Conservation (phyloP, 2,113 vertebrate species). For the Cyanoderma ruficeps region DNA sequence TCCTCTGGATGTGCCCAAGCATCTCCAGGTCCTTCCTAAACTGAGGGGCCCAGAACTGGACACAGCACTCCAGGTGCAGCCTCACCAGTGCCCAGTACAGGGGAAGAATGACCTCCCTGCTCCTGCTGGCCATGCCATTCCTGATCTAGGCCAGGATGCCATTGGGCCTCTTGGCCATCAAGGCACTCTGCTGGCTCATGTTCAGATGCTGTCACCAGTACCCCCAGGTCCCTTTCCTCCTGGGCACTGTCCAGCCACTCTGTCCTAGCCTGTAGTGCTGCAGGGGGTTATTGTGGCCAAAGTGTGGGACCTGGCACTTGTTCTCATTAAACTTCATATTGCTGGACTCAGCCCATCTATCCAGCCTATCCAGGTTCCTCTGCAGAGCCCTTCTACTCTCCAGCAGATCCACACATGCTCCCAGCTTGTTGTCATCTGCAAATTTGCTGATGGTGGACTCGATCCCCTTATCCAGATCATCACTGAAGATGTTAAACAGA, state of each 20-base stretch:
- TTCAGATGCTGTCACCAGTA: accelerated
- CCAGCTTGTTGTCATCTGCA: background rate
- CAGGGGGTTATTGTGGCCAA: background rate
- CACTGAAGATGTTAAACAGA: too few relatives aligned
- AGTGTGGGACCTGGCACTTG: background rate
- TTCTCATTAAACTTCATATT: background rate
- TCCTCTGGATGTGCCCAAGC: accelerated
- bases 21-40: accelerated
- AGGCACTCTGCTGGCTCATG: background rate
- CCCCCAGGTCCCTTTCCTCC: background rate
- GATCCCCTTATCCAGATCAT: background rate
- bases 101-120: background rate
- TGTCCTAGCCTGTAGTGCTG: accelerated
- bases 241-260: background rate
- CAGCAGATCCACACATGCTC: background rate
- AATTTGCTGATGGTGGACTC: background rate
- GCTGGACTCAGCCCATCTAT: background rate
- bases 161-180: accelerated
- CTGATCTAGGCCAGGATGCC: background rate
- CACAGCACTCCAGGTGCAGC: accelerated
- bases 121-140: background rate
- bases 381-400: background rate
- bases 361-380: background rate
- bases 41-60: too few relatives aligned
- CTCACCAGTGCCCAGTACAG: background rate